A percentile compares a stretch with the other conserved stretches of the same genome.
These are phyloP conservation scores for Cossypha dichroa DNA, from an alignment of 2,797 vertebrate genomes.

Conservation along the genomic window DNA sequence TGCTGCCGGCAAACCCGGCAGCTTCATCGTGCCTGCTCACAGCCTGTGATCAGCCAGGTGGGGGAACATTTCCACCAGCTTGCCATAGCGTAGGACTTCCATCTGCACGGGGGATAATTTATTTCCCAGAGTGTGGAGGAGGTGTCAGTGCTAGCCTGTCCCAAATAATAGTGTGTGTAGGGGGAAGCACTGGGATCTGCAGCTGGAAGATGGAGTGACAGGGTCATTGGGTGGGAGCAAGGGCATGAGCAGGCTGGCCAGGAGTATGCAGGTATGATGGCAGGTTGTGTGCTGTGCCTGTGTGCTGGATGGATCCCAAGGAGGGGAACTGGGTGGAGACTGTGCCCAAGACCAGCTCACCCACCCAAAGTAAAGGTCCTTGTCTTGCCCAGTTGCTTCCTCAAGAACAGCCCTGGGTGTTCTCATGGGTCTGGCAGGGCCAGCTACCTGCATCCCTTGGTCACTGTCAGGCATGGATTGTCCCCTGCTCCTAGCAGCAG, in stretches of 20 bases:
- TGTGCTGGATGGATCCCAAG: background rate
- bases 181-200: background rate
- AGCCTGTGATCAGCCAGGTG: background rate
- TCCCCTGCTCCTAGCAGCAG: background rate
- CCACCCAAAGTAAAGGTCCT: background rate
- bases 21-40: background rate
- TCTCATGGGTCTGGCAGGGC: background rate
- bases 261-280: background rate
- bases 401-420: rapidly evolving
- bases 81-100: background rate
- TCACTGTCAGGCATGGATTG: rapidly evolving
- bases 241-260: background rate
- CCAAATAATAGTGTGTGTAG: background rate
- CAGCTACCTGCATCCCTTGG: background rate
- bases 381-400: background rate
- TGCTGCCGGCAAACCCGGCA: rapidly evolving
- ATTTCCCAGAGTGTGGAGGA: background rate
- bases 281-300: background rate
- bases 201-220: background rate
- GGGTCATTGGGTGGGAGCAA: background rate
- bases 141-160: background rate
- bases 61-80: background rate
- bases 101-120: background rate
- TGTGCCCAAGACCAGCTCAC: background rate
- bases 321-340: background rate